Evolutionary conservation across 2,888 invertebrate genomes (phyloP).

Genomic region (Drosophila phalerata): DNA sequence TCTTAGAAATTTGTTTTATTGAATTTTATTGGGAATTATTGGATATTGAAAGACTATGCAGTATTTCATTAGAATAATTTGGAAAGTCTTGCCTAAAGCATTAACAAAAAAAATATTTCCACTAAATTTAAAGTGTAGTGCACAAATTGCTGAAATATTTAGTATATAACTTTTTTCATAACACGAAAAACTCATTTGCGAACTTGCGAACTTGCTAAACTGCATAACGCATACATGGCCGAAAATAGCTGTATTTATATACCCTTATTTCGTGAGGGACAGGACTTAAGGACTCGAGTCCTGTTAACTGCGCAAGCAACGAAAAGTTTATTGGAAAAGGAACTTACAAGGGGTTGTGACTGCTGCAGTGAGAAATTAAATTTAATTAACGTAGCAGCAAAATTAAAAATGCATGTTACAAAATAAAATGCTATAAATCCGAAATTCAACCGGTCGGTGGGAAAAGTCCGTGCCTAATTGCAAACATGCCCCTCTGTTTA

Average conservation of each 20-base stretch:
- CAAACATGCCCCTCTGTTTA: conserved; percentile 35
- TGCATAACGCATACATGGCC: conserved; percentile 30
- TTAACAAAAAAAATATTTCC: neutral
- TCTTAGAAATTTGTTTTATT: conserved; percentile 48
- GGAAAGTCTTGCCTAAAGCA: neutral
- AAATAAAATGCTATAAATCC: conserved; percentile 66
- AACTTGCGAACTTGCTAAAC: conserved; percentile 47
- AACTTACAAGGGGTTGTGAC: conserved; percentile 27
- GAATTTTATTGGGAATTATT: neutral
- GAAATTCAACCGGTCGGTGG: conserved; percentile 38
- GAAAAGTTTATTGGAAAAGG: conserved; percentile 44
- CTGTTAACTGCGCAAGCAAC: conserved; percentile 14
- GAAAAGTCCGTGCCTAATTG: conserved; percentile 38
- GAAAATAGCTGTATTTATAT: conserved; percentile 25
- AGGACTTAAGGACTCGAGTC: conserved; percentile 7
- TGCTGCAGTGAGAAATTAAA: conserved; percentile 60
- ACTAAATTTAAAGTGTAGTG: neutral
- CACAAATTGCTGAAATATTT: conserved; percentile 22
- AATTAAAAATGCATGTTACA: conserved; percentile 63
- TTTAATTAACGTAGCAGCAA: conserved; percentile 64
- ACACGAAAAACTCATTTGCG: conserved; percentile 48
- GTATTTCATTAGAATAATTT: neutral
- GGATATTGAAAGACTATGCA: neutral
- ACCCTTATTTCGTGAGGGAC: conserved; percentile 19
- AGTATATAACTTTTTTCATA: conserved; percentile 40